Evolutionary conservation across 92 coral and sea anemone genomes (phyloP).

Genomic region (Chrysogorgia sp.): DNA sequence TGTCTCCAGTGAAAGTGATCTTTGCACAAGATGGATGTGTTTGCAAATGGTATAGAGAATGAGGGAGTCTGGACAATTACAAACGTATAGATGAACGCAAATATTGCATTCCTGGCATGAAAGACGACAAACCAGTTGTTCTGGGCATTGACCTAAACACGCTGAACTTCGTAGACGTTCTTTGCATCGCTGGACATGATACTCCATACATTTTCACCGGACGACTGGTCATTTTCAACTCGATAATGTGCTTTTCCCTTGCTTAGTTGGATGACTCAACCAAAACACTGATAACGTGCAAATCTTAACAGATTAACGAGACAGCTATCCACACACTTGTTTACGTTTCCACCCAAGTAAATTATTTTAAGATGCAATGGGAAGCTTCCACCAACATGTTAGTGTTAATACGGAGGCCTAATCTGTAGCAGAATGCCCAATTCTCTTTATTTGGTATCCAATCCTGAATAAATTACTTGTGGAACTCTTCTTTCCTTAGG

Average conservation of each 20-base stretch:
- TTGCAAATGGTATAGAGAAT: slow-evolving; percentile 10
- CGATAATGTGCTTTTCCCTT: slow-evolving; percentile 53
- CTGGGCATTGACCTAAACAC: neutral
- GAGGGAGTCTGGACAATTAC: slow-evolving; percentile 22
- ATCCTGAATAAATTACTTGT: slow-evolving; percentile 22
- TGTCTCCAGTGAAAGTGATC: slow-evolving; percentile 43
- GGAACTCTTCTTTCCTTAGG: slow-evolving; percentile 2
- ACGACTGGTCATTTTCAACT: neutral
- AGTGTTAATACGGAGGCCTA: slow-evolving; percentile 32
- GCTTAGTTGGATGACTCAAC: slow-evolving; percentile 35
- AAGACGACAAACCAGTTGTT: slow-evolving; percentile 10
- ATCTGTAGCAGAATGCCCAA: slow-evolving; percentile 42
- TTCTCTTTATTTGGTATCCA: slow-evolving; percentile 5
- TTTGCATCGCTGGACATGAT: neutral
- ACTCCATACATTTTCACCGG: neutral
- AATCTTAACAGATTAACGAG: slow-evolving; percentile 18
- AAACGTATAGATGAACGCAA: slow-evolving; percentile 2
- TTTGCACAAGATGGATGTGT: slow-evolving; percentile 12
- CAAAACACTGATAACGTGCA: slow-evolving; percentile 43
- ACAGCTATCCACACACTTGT: slow-evolving; percentile 48
- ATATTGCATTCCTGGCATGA: neutral
- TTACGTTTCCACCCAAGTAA: slow-evolving; percentile 5
- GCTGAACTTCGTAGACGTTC: neutral
- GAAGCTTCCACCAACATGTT: slow-evolving; percentile 33
- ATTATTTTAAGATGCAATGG: slow-evolving; percentile 24